These are phyloP conservation scores for Megalops atlanticus DNA, from an alignment of 2,113 vertebrate species.

Conservation along the genomic window DNA sequence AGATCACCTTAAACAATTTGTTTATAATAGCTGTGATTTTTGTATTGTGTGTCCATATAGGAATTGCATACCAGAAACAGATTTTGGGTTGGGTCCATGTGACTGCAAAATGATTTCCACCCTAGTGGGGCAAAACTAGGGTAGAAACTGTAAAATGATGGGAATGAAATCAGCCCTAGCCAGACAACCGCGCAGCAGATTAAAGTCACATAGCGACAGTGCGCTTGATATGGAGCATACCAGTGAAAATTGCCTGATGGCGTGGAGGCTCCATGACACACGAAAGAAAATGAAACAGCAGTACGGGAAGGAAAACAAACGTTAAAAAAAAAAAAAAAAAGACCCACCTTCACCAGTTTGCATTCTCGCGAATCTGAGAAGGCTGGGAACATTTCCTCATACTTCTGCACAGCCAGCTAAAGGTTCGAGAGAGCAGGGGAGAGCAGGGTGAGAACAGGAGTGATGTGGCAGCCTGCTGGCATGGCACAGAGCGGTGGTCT, in stretches of 20 bases:
- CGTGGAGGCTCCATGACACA: too few species aligned
- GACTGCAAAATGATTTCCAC: too few species aligned
- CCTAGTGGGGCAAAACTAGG: too few species aligned
- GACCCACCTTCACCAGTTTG: constrained; percentile 84
- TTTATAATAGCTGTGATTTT: background rate
- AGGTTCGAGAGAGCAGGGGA: background rate
- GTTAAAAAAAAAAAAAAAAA: background rate
- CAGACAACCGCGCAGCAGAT: too few species aligned
- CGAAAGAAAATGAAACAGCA: background rate
- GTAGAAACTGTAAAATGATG: too few species aligned
- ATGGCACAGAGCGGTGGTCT: background rate
- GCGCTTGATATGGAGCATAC: too few species aligned
- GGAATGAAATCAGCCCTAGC: too few species aligned
- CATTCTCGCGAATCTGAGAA: constrained; percentile 89
- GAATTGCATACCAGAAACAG: too few species aligned
- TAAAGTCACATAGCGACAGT: too few species aligned
- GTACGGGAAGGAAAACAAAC: background rate
- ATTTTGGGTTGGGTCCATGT: too few species aligned
- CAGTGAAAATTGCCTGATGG: too few species aligned
- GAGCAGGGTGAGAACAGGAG: background rate
- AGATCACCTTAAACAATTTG: too few species aligned
- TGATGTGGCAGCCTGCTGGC: background rate
- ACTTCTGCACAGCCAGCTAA: constrained; percentile 86
- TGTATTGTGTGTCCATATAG: background rate
- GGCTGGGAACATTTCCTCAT: constrained; percentile 90